Evolutionary conservation across 2,113 vertebrate genomes (phyloP), one percentile per base, ranked within the genome.

Genomic region (Poicephalus gulielmi): DNA sequence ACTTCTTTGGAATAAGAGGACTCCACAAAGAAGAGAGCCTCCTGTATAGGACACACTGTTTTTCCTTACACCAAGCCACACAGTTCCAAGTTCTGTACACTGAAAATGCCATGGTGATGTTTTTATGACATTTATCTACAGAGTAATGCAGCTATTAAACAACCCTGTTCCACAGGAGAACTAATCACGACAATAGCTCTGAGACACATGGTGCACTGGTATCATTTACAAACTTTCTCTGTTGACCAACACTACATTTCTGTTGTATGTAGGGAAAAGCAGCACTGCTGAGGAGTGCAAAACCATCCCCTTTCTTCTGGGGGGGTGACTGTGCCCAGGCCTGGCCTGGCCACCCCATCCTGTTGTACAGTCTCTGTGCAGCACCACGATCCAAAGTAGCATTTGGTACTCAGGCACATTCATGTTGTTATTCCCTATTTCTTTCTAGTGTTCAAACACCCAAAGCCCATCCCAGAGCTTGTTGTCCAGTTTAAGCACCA

Each of bases 31-130:
- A 20, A 43, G n/a, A 30, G n/a, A 62, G 39, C 18, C 17, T 55
- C 43, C 53, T 11, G 7, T 2, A 66, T 2, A 13, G 0, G 19
- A 33, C 18, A 10, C 30, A 5, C 43, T 7, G 3, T 41, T 35
- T 22, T 68, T 24, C 68, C 64, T 28, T 23, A 8, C 53, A 10
- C 17, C 60, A 28, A 33, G 20, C 41, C 59, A 24, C 6, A 13
- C 19, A 22, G 24, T 16, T 35, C 25, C 11, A 33, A 22, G 63
- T 52, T n/a, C 47, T 41, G 24, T 13, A 39, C 20, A 16, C 2
- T 35, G 47, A 50, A 43, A 50, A 50, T 46, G 35, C 81, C 27
- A 19, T 0, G 5, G 22, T 25, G 64, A 69, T 0, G 1, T 27
- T 64, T 55, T 70, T 6, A 83, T 11, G 9, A 7, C 44, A 53